Conservation (phyloP, 2,797 vertebrate species). For the Etheostoma perlongum region DNA sequence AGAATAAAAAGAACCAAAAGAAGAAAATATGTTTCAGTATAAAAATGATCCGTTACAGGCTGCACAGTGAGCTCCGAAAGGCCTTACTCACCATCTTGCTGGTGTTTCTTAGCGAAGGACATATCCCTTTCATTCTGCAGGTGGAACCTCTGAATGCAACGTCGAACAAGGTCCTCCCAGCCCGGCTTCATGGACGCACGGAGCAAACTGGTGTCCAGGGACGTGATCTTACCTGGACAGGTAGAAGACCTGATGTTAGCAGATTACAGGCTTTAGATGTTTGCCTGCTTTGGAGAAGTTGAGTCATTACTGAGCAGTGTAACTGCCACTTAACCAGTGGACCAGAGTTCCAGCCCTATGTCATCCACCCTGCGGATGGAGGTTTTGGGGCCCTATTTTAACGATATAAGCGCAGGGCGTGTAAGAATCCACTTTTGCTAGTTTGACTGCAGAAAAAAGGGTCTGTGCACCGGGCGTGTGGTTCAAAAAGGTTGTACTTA, state of each 20-base stretch:
- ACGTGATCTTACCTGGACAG: constrained; percentile 93
- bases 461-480: no score
- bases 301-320: not conserved
- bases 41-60: not conserved
- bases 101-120: constrained; percentile 95
- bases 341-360: not conserved
- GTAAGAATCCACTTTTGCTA: no score
- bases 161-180: constrained; percentile 97
- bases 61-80: not conserved
- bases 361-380: not conserved
- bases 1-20: not conserved
- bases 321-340: not conserved
- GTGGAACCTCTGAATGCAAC: constrained; percentile 97
- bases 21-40: not conserved
- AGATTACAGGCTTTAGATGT: not conserved
- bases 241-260: not conserved
- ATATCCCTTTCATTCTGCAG: constrained; percentile 93
- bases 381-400: not conserved
- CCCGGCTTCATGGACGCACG: constrained; percentile 95
- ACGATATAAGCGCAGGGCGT: no score
- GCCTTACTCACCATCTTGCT: constrained; percentile 90
- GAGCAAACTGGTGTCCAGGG: constrained; percentile 95
- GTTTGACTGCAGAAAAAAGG: no score
- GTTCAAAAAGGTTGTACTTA: no score
- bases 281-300: not conserved